Conservation (phyloP, 1,140 invertebrate species). For the Propsilocerus akamusi region DNA sequence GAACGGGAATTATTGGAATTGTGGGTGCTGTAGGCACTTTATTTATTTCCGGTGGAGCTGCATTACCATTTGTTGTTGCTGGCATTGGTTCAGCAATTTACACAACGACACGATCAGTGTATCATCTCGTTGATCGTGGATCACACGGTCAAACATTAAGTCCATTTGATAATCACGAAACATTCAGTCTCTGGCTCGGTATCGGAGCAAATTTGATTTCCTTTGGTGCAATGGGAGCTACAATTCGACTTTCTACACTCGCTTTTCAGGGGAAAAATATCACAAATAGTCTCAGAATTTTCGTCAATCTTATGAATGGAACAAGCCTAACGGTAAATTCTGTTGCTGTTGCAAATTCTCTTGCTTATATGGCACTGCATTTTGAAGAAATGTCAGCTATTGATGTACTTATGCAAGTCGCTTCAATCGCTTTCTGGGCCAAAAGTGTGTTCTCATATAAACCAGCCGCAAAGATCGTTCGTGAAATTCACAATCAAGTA, state of each 20-base stretch:
- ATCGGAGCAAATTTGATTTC: background rate
- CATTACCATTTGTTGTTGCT: background rate
- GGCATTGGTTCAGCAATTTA: background rate
- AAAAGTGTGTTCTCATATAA: background rate
- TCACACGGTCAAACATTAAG: background rate
- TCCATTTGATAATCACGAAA: background rate
- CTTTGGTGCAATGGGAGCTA: background rate
- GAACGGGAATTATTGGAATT: background rate
- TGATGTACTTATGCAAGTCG: background rate
- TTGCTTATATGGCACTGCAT: background rate
- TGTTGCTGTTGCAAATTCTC: background rate
- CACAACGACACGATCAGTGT: background rate
- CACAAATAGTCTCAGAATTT: background rate
- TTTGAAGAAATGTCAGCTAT: background rate
- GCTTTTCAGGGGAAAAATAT: background rate
- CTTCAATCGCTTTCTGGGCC: background rate
- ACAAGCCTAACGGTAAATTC: background rate
- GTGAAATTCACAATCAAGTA: slow-evolving; percentile 1
- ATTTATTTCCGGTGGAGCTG: background rate
- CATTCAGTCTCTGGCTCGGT: background rate
- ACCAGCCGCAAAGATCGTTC: background rate
- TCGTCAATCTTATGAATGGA: background rate
- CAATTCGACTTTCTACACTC: background rate
- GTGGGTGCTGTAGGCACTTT: background rate
- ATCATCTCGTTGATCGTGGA: background rate